Evolutionary conservation across 2,113 vertebrate genomes (phyloP).

Genomic region (Gallinago jamesoni): DNA sequence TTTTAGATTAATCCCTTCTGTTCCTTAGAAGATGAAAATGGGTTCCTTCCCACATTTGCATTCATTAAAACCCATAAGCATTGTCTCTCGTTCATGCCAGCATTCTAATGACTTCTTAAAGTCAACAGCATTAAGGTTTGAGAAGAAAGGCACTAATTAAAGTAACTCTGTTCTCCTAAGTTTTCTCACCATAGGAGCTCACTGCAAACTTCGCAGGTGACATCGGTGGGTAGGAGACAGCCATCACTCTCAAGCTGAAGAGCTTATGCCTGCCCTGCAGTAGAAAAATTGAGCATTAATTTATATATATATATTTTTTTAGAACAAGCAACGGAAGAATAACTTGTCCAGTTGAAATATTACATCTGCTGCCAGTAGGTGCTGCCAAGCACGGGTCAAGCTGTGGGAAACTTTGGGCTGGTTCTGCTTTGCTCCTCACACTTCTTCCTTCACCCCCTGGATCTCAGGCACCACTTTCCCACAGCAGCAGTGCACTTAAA

Average conservation of each 20-base stretch:
- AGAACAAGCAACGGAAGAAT: background rate
- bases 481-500: background rate
- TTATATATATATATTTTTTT: background rate
- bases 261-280: background rate
- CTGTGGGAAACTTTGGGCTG: rapidly evolving
- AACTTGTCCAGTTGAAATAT: background rate
- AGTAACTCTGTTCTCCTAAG: background rate
- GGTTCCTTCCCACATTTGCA: background rate
- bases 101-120: background rate
- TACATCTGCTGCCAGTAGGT: background rate
- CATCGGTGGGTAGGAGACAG: background rate
- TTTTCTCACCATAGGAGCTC: background rate
- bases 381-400: background rate
- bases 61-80: slow-evolving; percentile 6
- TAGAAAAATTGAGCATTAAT: background rate
- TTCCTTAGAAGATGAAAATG: background rate
- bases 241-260: background rate
- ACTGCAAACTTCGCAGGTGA: background rate
- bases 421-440: background rate
- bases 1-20: slow-evolving; percentile 20
- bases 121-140: background rate
- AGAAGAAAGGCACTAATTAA: background rate
- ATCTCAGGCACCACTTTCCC: background rate
- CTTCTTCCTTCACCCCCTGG: background rate
- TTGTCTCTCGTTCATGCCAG: background rate